A percentile compares a stretch with the other conserved stretches of the same genome.
These are phyloP conservation scores for Ellobium chinense DNA, from an alignment of 2,888 invertebrate genomes.

Conservation along the genomic window DNA sequence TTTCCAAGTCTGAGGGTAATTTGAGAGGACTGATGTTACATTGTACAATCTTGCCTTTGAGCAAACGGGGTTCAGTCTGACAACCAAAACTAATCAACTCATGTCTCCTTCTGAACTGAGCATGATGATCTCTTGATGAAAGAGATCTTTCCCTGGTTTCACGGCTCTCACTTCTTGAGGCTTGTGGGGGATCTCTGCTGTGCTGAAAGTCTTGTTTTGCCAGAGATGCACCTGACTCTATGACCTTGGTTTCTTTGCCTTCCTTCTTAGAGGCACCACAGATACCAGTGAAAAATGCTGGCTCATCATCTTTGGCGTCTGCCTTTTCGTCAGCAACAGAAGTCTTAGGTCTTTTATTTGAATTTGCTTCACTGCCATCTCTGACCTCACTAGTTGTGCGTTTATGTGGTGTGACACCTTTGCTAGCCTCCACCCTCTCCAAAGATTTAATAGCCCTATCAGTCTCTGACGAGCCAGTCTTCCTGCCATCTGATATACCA, in stretches of 20 bases:
- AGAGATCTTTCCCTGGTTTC: constrained; percentile 12
- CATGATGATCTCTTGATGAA: constrained; percentile 6
- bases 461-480: not conserved
- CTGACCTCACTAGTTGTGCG: constrained; percentile 11
- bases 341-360: not conserved
- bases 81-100: not conserved
- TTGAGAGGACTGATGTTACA: constrained; percentile 42
- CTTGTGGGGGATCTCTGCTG: not conserved
- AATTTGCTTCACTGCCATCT: constrained; percentile 4
- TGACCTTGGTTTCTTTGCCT: too few relatives aligned
- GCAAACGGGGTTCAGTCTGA: constrained; percentile 23
- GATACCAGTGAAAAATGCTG: not conserved
- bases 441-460: not conserved
- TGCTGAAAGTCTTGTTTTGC: not conserved
- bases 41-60: constrained; percentile 47
- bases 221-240: too few relatives aligned
- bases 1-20: too few relatives aligned
- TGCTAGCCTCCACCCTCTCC: not conserved
- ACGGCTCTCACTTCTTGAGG: not conserved
- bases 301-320: not conserved
- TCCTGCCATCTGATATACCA: not conserved
- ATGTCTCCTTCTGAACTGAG: not conserved
- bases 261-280: constrained; percentile 7
- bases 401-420: not conserved
- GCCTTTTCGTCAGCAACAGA: not conserved